Percentiles rank a stretch among this genome's conserved stretches.
phyloP scores from a whole-genome alignment of 2,888 invertebrate genomes.

The Dynastes hyllus region DNA sequence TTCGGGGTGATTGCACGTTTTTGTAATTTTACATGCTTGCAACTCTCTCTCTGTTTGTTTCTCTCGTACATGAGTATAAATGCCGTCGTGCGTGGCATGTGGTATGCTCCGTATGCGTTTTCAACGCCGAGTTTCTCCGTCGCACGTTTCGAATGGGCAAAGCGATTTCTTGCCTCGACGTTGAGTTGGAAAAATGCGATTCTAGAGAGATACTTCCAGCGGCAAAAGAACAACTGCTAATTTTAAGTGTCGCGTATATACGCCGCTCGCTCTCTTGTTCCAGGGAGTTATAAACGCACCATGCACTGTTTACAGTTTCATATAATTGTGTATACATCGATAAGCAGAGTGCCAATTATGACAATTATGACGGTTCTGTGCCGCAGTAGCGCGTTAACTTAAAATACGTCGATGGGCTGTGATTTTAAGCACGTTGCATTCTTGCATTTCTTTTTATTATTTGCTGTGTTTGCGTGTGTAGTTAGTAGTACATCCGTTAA shows the following conservation, averaged over 20 bases:
- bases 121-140: constrained; percentile 17
- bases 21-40: constrained; percentile 35
- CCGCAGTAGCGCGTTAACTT: constrained; percentile 44
- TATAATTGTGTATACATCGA: constrained; percentile 64
- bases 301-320: constrained; percentile 51
- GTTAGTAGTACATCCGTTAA: not conserved
- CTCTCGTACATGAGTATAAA: not conserved
- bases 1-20: constrained; percentile 45
- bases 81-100: not conserved
- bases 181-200: constrained; percentile 39
- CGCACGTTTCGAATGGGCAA: constrained; percentile 37
- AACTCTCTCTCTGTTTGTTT: not conserved
- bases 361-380: constrained; percentile 54
- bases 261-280: constrained; percentile 40
- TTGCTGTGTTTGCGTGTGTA: not conserved
- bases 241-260: constrained; percentile 58
- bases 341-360: constrained; percentile 66
- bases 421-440: constrained; percentile 46
- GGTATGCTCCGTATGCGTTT: not conserved
- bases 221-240: constrained; percentile 60
- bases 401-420: constrained; percentile 45
- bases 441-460: constrained; percentile 39
- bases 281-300: constrained; percentile 47
- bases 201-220: constrained; percentile 49
- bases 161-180: constrained; percentile 48